These are phyloP conservation scores for Aphis gossypii DNA, from an alignment of 1,140 invertebrate species.

Conservation along the genomic window DNA sequence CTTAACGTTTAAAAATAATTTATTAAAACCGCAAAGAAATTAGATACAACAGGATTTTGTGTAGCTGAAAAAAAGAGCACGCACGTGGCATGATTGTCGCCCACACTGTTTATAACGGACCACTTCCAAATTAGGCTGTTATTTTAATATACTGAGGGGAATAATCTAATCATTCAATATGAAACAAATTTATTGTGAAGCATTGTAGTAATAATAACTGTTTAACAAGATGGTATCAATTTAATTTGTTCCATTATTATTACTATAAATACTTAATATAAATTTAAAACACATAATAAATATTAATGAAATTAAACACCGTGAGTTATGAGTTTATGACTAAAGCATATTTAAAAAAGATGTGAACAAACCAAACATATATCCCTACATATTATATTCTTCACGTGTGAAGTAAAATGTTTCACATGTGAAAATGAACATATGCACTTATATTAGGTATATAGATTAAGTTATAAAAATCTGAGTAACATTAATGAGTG, in stretches of 20 bases:
- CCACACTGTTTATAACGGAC: constrained; percentile 50
- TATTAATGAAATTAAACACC: not conserved
- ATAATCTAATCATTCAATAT: constrained; percentile 6
- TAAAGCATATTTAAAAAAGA: not conserved
- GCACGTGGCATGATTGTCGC: constrained; percentile 37
- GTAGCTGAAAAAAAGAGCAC: constrained; percentile 29
- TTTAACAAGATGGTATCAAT: not conserved
- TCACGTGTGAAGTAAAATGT: not conserved
- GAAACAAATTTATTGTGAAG: not conserved
- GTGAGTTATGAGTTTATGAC: not conserved
- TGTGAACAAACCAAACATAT: not conserved
- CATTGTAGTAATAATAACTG: not conserved
- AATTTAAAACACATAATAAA: constrained; percentile 17
- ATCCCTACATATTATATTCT: not conserved
- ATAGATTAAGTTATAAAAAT: not conserved
- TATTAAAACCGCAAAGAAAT: not conserved
- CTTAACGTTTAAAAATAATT: not conserved
- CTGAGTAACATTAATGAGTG: constrained; percentile 3
- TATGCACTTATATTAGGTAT: not conserved
- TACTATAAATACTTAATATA: constrained; percentile 6
- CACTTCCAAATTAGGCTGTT: constrained; percentile 25
- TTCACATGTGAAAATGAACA: not conserved
- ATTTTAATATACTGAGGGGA: constrained; percentile 24
- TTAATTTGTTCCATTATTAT: not conserved
- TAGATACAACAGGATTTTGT: constrained; percentile 2